Percentiles rank a stretch among this genome's conserved stretches.
These are phyloP conservation scores for Oryzias sinensis DNA, from an alignment of 2,797 vertebrate species.

Conservation along the genomic window DNA sequence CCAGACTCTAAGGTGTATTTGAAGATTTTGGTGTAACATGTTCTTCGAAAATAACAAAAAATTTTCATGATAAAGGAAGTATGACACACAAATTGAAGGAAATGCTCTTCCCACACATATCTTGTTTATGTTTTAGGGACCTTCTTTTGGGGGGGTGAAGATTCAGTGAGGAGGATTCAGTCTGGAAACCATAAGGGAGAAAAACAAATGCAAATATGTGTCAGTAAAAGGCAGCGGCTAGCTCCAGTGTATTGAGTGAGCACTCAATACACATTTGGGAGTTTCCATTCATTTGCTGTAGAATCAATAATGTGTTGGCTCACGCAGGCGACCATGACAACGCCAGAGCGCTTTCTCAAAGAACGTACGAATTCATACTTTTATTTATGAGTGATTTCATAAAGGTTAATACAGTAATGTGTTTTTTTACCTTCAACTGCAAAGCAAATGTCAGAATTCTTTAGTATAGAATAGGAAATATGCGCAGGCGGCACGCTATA, in stretches of 20 bases:
- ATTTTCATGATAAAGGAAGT: slow-evolving; percentile 17
- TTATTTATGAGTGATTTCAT: too few species aligned
- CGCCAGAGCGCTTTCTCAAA: too few species aligned
- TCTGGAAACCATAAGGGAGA: slow-evolving; percentile 20
- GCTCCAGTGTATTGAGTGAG: slow-evolving; percentile 8
- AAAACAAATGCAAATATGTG: slow-evolving; percentile 24
- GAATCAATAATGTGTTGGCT: slow-evolving; percentile 47
- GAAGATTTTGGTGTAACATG: too few species aligned
- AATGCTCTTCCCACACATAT: slow-evolving; percentile 13
- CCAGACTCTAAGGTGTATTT: too few species aligned
- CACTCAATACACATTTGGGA: slow-evolving; percentile 45
- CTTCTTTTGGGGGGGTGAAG: slow-evolving; percentile 28
- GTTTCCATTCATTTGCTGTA: slow-evolving; percentile 39
- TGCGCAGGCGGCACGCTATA: too few species aligned
- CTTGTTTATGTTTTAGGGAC: slow-evolving; percentile 16
- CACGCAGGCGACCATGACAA: slow-evolving; percentile 11
- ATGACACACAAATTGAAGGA: slow-evolving; percentile 19
- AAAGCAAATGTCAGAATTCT: too few species aligned
- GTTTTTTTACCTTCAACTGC: too few species aligned
- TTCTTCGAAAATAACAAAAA: too few species aligned
- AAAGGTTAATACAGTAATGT: too few species aligned
- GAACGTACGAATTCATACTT: too few species aligned
- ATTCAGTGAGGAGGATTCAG: background rate
- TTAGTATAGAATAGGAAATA: too few species aligned
- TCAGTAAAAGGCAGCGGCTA: slow-evolving; percentile 10